Evolutionary conservation across 2,797 vertebrate genomes (phyloP).

Genomic region (Amazona ochrocephala): DNA sequence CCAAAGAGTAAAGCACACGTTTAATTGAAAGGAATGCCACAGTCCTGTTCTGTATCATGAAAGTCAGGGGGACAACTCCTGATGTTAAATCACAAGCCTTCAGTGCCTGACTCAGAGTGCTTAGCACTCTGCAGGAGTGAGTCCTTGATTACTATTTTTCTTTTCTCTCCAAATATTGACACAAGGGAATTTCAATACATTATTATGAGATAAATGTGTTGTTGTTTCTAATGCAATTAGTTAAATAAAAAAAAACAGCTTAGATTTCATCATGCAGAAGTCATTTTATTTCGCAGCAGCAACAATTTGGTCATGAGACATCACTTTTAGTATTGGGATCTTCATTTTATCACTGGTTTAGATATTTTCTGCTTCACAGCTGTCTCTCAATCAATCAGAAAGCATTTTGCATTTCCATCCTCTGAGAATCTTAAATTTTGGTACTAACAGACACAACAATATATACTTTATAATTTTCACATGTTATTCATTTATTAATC

Average conservation of each 20-base stretch:
- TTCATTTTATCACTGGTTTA: neutral
- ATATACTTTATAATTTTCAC: neutral
- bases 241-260: neutral
- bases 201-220: neutral
- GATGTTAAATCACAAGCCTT: neutral
- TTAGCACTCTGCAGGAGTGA: neutral
- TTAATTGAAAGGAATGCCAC: neutral
- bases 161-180: neutral
- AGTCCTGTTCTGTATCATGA: neutral
- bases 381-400: conserved; percentile 27
- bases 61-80: neutral
- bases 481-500: neutral
- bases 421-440: neutral
- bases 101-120: neutral
- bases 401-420: neutral
- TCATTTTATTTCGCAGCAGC: neutral
- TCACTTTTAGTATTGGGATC: neutral
- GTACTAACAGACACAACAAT: neutral
- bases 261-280: neutral
- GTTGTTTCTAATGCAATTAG: neutral
- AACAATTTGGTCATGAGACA: neutral
- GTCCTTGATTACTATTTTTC: neutral
- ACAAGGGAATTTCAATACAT: neutral
- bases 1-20: neutral
- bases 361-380: conserved; percentile 5